Evolutionary conservation across 1,140 invertebrate genomes (phyloP), one percentile per base, ranked within the genome.

Genomic region (Neodiprion lecontei): DNA sequence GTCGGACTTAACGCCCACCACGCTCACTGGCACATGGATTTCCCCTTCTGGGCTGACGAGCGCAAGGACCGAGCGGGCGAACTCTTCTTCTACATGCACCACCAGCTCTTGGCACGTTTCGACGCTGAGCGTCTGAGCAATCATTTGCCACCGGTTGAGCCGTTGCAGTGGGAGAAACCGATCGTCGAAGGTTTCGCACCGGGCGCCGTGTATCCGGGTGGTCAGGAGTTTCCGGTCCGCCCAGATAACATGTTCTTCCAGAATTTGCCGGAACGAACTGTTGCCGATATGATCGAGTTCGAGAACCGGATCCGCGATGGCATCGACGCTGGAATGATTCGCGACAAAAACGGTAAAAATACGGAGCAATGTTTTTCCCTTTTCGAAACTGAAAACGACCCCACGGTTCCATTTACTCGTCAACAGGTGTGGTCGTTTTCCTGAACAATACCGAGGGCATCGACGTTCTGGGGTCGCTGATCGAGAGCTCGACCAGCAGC

Each of bases 381-480:
- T 76, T 91, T 88, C 83, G 88, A 90, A 74, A 91, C 91, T 49
- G 88, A 90, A 1, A 80, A 92, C 49, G 89, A 91, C 67, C 91
- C 92, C 78, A 91, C 92, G 17, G 85, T 89, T 17, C 92, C 92
- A 89, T 92, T 89, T 79, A 88, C 90, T 71, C 80, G 92, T 14
- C 91, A 90, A 84, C 90, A 90, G 73, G 79, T 78, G 61, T 17
- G 61, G 7, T 40, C 28, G 28, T 40, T 40, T 40, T 74, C 78
- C 76, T 67, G 84, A 86, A 69, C 85, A 86, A 70, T 77, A 75
- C 61, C 81, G 81, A 23, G 82, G 84, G 73, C 68, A 93, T 93
- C 67, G 91, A 94, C 77, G 90, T 90, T 9, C 83, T 94, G 47
- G 92, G 92, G 67, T 91, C 93, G 79, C 88, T 93, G 76, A 76